Conservation (phyloP, 2,113 vertebrate species). For the Psittacus erithacus region DNA sequence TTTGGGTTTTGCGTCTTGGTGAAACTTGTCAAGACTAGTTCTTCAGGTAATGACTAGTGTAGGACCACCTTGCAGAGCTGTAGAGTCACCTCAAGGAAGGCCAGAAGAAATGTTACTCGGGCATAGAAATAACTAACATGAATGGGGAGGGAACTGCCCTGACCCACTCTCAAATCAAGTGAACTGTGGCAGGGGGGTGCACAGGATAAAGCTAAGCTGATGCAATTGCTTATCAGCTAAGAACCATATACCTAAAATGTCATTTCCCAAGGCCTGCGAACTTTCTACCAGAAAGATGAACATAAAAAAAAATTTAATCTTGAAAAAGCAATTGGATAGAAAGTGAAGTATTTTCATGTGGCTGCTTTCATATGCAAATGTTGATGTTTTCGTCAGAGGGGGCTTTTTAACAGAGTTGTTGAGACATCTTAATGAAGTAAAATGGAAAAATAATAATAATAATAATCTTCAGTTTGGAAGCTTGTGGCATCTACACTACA, state of each 20-base stretch:
- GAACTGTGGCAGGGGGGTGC: rapidly evolving
- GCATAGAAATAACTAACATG: rapidly evolving
- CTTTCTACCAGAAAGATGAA: background rate
- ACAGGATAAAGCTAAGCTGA: background rate
- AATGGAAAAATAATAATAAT: background rate
- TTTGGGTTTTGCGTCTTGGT: background rate
- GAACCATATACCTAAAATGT: rapidly evolving
- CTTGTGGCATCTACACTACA: background rate
- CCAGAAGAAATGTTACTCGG: background rate
- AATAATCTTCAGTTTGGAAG: background rate
- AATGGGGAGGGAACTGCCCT: background rate
- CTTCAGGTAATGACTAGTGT: background rate
- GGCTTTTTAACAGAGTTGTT: background rate
- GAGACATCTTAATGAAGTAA: background rate
- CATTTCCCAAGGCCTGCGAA: background rate
- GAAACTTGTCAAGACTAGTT: background rate
- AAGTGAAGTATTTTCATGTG: background rate
- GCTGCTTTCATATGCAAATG: background rate
- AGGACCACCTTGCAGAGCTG: background rate
- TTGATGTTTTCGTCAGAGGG: background rate
- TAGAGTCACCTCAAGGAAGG: background rate
- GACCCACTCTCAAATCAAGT: rapidly evolving
- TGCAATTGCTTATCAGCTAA: background rate
- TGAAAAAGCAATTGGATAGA: background rate
- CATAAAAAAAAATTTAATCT: background rate